These are phyloP conservation scores for Carassius gibelio DNA, from an alignment of 2,113 vertebrate genomes.

Conservation along the genomic window DNA sequence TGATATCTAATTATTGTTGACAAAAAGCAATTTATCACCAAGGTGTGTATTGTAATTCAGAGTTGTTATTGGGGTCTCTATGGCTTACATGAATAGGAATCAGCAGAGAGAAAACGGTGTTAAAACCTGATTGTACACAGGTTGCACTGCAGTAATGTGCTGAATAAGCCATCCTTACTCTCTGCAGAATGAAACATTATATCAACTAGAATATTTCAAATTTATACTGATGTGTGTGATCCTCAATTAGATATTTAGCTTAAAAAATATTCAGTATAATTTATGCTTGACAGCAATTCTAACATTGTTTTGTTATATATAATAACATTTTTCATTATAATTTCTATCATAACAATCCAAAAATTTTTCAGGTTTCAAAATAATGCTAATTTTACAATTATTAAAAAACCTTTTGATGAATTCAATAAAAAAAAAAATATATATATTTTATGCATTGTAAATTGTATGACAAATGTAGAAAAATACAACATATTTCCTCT, in stretches of 20 bases:
- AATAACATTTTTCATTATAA: no score
- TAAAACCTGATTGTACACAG: conserved; percentile 39
- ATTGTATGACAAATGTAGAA: no score
- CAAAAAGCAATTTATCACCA: conserved; percentile 32
- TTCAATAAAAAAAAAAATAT: no score
- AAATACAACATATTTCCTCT: no score
- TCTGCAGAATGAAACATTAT: conserved; percentile 40
- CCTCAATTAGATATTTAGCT: background rate
- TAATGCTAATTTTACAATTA: no score
- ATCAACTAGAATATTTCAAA: conserved; percentile 42
- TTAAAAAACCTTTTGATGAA: no score
- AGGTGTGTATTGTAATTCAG: background rate
- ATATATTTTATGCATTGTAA: no score
- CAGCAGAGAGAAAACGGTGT: conserved; percentile 24
- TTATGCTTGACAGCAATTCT: background rate
- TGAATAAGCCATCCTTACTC: conserved; percentile 40
- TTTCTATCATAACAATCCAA: no score
- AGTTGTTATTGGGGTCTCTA: background rate
- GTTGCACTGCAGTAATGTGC: conserved; percentile 24
- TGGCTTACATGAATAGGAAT: conserved; percentile 14
- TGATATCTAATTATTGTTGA: conserved; percentile 27
- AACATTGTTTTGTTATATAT: no score
- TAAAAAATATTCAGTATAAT: background rate
- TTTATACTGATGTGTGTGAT: conserved; percentile 3
- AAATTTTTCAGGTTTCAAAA: no score